Evolutionary conservation across 2,797 vertebrate genomes (phyloP).

Genomic region (Rhinichthys osculus): DNA sequence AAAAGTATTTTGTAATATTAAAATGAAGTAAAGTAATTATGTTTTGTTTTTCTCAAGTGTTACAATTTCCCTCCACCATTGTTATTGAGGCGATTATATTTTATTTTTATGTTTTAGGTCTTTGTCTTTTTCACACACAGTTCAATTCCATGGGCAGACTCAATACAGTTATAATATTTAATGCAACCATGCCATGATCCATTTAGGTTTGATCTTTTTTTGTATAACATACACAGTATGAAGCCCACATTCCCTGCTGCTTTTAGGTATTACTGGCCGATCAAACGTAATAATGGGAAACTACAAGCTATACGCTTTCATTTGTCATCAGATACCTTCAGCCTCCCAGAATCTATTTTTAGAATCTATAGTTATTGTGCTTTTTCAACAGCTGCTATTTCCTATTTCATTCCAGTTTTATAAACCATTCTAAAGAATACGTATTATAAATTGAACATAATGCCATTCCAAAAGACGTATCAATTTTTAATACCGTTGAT

Average conservation of each 20-base stretch:
- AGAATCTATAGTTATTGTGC: neutral
- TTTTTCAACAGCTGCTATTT: neutral
- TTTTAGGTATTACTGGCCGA: neutral
- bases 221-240: constrained; percentile 4
- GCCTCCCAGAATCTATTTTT: constrained; percentile 1
- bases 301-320: constrained; percentile 8
- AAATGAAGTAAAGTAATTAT: neutral
- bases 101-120: neutral
- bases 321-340: constrained; percentile 5
- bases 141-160: neutral
- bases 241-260: neutral
- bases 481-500: neutral
- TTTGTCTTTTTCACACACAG: neutral
- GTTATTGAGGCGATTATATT: neutral
- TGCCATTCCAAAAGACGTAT: neutral
- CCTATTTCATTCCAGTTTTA: neutral
- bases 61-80: neutral
- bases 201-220: constrained; percentile 30
- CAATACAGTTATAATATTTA: constrained; percentile 17
- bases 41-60: no score
- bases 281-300: constrained; percentile 19
- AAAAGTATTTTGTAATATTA: neutral
- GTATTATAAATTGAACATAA: constrained; percentile 1
- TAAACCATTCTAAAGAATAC: constrained; percentile 3
- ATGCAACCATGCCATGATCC: neutral